Base-by-base conservation (phyloP, 2,113 vertebrate species). In the Erythrolamprus reginae region DNA sequence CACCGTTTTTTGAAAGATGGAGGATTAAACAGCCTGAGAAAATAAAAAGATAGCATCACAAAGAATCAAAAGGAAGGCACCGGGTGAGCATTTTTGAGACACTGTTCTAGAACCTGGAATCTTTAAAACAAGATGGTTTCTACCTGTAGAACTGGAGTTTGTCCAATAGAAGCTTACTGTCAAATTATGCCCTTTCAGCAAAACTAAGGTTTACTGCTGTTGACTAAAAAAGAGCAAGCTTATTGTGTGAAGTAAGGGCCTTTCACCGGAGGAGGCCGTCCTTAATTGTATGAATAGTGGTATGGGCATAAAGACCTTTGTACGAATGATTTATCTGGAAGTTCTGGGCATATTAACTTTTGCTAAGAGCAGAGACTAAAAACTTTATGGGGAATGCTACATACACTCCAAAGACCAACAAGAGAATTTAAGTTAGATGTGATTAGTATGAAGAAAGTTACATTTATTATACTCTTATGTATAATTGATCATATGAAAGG, bases 401-500 rank as follows among this genome's bases (percentile, higher is more conserved):
- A 91, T 95, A 95, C 95, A 96, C 96, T 97, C 96, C 96, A 97
- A 97, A 97, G 97, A 96, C 95, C 96, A 95, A 95, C 96, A 96
- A 94, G 97, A 97, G 96, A 96, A 97, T 97, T 97, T 97, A 97
- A 97, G 96, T 97, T 97, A 96, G 97, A 97, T 97, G 97, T 97
- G 97, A 97, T 97, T 97, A 97, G 97, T 97, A 97, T 97, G 96
- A 97, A 97, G 96, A 97, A 97, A 97, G 97, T 97, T 97, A 97
- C 97, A 96, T 97, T 97, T 97, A 97, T 97, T 97, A 96, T 94
- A 96, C 97, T 97, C 97, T 96, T 95, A 97, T 97, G 97, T 97
- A 97, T 97, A 97, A 98, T 97, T 97, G 97, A 98, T 98, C 97
- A 97, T 96, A 95, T 95, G 96, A 97, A 97, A 97, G 97, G 97